Base-by-base conservation (phyloP, 2,113 vertebrate genomes). In the Amblyornis subalaris region DNA sequence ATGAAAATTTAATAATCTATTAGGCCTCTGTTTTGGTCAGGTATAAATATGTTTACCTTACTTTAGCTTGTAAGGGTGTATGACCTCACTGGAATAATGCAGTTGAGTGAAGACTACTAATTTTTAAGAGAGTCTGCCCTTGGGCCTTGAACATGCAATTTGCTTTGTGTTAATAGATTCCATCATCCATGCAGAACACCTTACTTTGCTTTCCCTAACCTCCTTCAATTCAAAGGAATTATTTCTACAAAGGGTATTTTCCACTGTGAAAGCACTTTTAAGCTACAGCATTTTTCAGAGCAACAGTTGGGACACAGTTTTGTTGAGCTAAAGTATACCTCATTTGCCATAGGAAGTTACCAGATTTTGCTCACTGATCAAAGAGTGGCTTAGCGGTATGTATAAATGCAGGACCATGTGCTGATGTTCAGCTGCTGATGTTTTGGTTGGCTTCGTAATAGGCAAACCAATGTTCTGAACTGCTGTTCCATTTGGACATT, bases 51-150 rank as follows among this genome's bases (percentile, higher is more conserved):
- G 28, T 91, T 91, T 89, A 62, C 53, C 35, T 47, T 64, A 44
- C 42, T 90, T 89, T 31, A 64, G 28, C 47, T 76, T 74, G 33
- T 64, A 77, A 48, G 17, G 24, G 47, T 83, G 36, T 29, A 71
- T 95, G 64, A 90, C 79, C 51, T 91, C 78, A 73, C 62, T 91
- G 58, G 77, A 93, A 72, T 91, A 79, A 90, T 79, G 54, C 54
- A 77, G 23, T 64, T 50, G 57, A 81, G 17, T 54, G 66, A 88
- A 88, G 81, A 36, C 69, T 93, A 81, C 28, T 92, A 86, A 92
- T 86, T 83, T 95, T 94, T 88, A 50, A 70, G 47, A 29, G 69
- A 91, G 62, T 93, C 85, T 91, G 71, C 55, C 78, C 54, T 88
- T 88, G 35, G 51, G 60, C 85, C 42, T 82, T 74, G 81, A 91